These are phyloP conservation scores for Hoplias malabaricus DNA, from an alignment of 2,113 vertebrate genomes.

Conservation along the genomic window DNA sequence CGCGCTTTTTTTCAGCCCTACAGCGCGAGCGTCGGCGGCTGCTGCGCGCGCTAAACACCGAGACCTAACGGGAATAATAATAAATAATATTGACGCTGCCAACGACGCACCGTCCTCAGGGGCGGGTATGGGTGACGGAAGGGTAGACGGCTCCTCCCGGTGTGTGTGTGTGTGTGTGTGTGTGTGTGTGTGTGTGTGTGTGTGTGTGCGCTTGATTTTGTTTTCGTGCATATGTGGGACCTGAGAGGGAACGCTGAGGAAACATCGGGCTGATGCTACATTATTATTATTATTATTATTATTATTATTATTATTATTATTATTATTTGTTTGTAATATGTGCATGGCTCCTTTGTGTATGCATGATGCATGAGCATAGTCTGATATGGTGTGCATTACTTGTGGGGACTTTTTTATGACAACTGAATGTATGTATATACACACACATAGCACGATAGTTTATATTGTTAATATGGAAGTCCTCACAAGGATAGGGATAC, in stretches of 20 bases:
- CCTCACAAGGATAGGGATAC: no score
- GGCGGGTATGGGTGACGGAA: conserved; percentile 57
- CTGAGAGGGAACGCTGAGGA: conserved; percentile 78
- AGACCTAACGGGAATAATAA: conserved; percentile 57
- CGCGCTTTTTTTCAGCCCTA: not conserved
- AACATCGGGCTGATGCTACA: no score
- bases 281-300: no score
- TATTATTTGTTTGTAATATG: no score
- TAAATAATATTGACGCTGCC: conserved; percentile 59
- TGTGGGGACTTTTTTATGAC: no score
- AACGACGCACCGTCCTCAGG: conserved; percentile 58
- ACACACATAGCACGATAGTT: no score
- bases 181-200: conserved; percentile 51
- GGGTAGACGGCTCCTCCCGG: conserved; percentile 60
- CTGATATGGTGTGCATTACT: no score
- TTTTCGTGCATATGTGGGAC: conserved; percentile 68
- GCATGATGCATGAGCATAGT: no score
- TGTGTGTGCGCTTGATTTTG: conserved; percentile 65
- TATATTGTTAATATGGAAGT: no score
- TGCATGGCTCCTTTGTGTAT: no score
- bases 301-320: no score
- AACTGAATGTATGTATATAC: no score
- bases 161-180: conserved; percentile 50
- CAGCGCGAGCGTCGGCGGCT: conserved; percentile 34
- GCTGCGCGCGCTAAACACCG: conserved; percentile 50